Conservation (phyloP, 2,113 vertebrate genomes). For the Callipepla californica region DNA sequence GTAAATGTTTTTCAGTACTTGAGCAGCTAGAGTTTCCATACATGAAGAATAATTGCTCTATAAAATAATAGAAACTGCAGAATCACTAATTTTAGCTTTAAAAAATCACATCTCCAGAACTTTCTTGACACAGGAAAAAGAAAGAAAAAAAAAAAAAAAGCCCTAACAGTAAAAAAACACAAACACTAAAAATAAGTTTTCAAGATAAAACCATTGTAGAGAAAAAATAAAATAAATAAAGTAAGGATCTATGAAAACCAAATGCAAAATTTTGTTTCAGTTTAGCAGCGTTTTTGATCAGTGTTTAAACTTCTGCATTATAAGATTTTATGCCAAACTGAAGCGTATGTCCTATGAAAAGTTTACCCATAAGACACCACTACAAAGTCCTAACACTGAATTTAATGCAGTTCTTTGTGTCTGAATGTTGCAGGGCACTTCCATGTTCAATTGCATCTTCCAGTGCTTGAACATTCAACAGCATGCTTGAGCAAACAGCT, state of each 20-base stretch:
- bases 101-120: neutral
- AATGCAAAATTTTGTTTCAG: neutral
- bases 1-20: neutral
- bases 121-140: neutral
- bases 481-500: neutral
- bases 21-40: neutral
- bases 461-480: neutral
- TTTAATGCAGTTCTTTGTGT: neutral
- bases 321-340: neutral
- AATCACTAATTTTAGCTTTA: neutral
- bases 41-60: neutral
- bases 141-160: neutral
- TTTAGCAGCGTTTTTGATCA: neutral
- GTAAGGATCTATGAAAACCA: neutral
- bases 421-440: neutral
- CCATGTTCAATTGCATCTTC: accelerated
- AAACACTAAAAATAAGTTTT: neutral
- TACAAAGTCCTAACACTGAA: neutral
- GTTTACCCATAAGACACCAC: accelerated
- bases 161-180: neutral
- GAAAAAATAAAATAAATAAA: accelerated
- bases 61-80: neutral
- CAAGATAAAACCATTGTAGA: neutral
- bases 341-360: neutral
- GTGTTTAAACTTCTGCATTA: neutral